Evolutionary conservation across 2,888 invertebrate genomes (phyloP).

Genomic region (Heteropelma amictum): DNA sequence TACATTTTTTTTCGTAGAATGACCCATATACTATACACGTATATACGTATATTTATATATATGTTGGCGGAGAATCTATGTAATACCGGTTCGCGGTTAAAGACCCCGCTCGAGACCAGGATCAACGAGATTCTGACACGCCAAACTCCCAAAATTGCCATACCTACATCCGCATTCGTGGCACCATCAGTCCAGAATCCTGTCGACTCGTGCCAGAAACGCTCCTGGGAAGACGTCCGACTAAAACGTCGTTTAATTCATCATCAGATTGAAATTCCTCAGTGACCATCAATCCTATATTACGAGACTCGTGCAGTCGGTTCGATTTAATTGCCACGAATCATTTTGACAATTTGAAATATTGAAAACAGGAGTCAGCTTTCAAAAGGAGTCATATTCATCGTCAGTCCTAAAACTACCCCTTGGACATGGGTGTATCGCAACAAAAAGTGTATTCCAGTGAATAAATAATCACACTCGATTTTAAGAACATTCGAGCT

Average conservation of each 20-base stretch:
- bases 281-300: conserved; percentile 58
- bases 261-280: conserved; percentile 73
- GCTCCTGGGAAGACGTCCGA: conserved; percentile 64
- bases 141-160: conserved; percentile 20
- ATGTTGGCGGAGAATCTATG: background rate
- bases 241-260: conserved; percentile 74
- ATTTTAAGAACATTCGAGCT: no score
- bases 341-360: background rate
- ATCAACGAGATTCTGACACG: conserved; percentile 36
- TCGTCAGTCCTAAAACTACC: no score
- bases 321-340: background rate
- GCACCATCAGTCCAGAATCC: conserved; percentile 20
- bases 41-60: no score
- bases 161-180: conserved; percentile 7
- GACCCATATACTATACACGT: no score
- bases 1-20: background rate
- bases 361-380: background rate
- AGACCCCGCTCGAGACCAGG: conserved; percentile 25
- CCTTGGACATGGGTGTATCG: no score
- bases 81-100: conserved; percentile 1
- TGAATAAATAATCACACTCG: no score
- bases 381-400: no score
- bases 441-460: no score
- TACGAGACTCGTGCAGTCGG: background rate
- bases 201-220: conserved; percentile 18